phyloP scores from a whole-genome alignment of 1,140 invertebrate species.

The Trachymyrmex septentrionalis region DNA sequence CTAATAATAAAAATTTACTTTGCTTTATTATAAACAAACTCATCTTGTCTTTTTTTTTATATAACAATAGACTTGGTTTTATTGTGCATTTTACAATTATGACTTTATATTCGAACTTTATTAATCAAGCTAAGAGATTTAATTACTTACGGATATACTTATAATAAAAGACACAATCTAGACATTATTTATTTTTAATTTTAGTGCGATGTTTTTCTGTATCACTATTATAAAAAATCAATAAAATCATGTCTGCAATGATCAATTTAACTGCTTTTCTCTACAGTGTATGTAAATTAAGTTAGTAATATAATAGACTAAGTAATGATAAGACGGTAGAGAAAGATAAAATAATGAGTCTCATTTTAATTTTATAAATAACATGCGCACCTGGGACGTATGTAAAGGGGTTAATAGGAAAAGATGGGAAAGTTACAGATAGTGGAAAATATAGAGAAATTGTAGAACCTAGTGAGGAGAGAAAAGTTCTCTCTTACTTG shows the following conservation, averaged over 20 bases:
- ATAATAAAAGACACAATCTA: background rate
- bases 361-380: conserved; percentile 14
- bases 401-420: conserved; percentile 25
- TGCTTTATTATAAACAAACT: background rate
- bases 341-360: background rate
- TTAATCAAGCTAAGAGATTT: background rate
- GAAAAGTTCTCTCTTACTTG: conserved; percentile 57
- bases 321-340: background rate
- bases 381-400: background rate
- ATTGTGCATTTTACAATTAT: background rate
- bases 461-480: conserved; percentile 28
- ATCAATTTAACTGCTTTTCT: background rate
- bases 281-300: background rate
- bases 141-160: background rate
- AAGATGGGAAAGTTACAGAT: conserved; percentile 39
- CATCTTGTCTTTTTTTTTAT: background rate
- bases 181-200: conserved; percentile 1
- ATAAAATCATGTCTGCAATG: background rate
- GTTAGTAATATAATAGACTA: background rate
- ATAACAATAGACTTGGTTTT: background rate
- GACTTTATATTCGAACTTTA: too few species aligned
- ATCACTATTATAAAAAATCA: background rate
- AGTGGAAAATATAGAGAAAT: conserved; percentile 37
- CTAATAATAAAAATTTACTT: background rate
- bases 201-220: background rate